Conservation (phyloP, 2,113 vertebrate genomes). For the Zeus faber region DNA sequence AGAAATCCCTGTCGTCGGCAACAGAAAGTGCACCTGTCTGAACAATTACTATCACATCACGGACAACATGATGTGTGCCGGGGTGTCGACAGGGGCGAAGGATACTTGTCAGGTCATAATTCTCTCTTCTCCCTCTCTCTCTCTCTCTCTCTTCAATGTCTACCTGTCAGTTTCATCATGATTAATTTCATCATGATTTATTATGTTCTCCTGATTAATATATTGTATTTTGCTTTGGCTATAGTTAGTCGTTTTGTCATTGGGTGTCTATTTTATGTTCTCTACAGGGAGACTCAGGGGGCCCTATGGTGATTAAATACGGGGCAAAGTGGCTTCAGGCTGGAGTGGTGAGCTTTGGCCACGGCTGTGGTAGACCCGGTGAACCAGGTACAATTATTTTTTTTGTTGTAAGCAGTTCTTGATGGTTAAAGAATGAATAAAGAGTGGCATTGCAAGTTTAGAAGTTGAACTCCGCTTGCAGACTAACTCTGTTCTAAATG, state of each 20-base stretch:
- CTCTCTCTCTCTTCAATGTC: too few species aligned
- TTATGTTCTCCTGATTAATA: too few species aligned
- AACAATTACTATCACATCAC: slow-evolving; percentile 40
- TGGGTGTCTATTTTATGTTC: not conserved
- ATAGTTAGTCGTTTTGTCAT: not conserved
- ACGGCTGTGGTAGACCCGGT: slow-evolving; percentile 73
- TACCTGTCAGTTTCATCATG: not conserved
- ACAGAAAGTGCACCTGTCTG: slow-evolving; percentile 50
- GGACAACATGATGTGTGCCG: slow-evolving; percentile 80
- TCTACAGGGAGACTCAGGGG: slow-evolving; percentile 84
- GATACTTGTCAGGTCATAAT: slow-evolving; percentile 65
- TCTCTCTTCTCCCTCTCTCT: too few species aligned
- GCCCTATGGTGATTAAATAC: slow-evolving; percentile 78
- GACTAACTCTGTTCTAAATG: too few species aligned
- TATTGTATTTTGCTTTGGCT: too few species aligned
- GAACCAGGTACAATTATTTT: too few species aligned
- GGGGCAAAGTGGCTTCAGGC: slow-evolving; percentile 73
- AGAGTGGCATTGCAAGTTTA: too few species aligned
- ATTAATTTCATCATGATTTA: too few species aligned
- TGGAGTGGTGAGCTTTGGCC: slow-evolving; percentile 83
- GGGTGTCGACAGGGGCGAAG: slow-evolving; percentile 60
- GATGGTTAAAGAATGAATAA: too few species aligned
- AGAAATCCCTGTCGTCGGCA: slow-evolving; percentile 58
- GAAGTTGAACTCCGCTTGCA: too few species aligned
- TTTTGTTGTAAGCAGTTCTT: too few species aligned